phyloP scores from a whole-genome alignment of 2,113 vertebrate species.

The Phrynocephalus versicolor region DNA sequence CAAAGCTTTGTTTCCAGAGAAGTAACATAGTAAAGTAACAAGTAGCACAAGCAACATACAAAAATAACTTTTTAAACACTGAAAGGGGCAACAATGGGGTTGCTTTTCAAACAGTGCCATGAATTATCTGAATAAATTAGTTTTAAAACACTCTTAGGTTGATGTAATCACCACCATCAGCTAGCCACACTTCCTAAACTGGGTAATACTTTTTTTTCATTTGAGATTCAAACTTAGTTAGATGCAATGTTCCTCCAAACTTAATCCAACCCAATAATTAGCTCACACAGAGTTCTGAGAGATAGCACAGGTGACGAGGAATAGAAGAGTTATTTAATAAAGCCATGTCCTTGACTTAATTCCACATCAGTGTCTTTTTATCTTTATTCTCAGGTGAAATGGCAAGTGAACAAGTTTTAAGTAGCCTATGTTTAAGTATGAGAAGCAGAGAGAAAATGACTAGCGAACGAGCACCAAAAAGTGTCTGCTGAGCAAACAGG shows the following conservation, averaged over 20 bases:
- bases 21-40: no score
- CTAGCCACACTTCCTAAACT: not conserved
- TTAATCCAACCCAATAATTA: not conserved
- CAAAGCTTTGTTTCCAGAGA: no score
- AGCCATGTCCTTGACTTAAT: not conserved
- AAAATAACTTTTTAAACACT: no score
- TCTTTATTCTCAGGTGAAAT: not conserved
- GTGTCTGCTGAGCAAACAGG: conserved; percentile 68
- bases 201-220: not conserved
- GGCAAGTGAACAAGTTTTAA: conserved; percentile 40
- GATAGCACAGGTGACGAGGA: not conserved
- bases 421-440: conserved; percentile 61
- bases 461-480: conserved; percentile 29
- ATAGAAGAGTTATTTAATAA: not conserved
- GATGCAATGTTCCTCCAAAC: not conserved
- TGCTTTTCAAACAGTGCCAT: no score
- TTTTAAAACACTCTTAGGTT: no score
- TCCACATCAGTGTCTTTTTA: not conserved
- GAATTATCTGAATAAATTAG: no score
- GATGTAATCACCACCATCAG: not conserved
- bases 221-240: not conserved
- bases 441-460: conserved; percentile 39
- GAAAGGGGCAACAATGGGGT: no score
- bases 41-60: no score
- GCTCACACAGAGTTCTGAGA: not conserved